These are phyloP conservation scores for Ptychoptera albimana DNA, from an alignment of 2,888 invertebrate species.

Conservation along the genomic window DNA sequence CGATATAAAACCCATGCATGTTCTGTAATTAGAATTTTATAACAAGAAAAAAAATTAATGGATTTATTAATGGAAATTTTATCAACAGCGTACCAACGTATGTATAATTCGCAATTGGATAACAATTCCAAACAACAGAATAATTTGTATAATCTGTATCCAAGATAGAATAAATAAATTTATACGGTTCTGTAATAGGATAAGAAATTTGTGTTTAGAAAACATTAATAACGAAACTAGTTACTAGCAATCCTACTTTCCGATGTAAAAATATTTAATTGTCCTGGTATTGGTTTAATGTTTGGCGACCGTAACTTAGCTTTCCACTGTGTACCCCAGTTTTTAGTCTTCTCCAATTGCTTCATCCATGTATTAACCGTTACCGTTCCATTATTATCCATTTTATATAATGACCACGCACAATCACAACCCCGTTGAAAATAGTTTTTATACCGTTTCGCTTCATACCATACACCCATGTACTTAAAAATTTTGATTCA, in stretches of 20 bases:
- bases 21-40: not conserved
- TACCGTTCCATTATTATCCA: not conserved
- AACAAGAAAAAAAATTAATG: no score
- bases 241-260: not conserved
- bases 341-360: not conserved
- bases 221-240: no score
- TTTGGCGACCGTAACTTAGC: not conserved
- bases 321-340: not conserved
- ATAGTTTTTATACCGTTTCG: not conserved
- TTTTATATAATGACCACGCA: not conserved
- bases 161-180: constrained; percentile 1
- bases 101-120: no score
- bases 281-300: not conserved
- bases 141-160: constrained; percentile 4
- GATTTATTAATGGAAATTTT: no score
- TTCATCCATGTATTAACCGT: not conserved
- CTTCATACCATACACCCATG: constrained; percentile 2
- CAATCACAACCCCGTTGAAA: constrained; percentile 1
- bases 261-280: not conserved
- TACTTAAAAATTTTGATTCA: no score
- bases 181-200: not conserved
- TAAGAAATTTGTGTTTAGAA: not conserved
- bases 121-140: constrained; percentile 2
- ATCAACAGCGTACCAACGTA: no score
- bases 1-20: not conserved